Percentiles rank a stretch among this genome's conserved stretches.
These are phyloP conservation scores for Bombus superbus DNA, from an alignment of 1,140 invertebrate genomes.

Conservation along the genomic window DNA sequence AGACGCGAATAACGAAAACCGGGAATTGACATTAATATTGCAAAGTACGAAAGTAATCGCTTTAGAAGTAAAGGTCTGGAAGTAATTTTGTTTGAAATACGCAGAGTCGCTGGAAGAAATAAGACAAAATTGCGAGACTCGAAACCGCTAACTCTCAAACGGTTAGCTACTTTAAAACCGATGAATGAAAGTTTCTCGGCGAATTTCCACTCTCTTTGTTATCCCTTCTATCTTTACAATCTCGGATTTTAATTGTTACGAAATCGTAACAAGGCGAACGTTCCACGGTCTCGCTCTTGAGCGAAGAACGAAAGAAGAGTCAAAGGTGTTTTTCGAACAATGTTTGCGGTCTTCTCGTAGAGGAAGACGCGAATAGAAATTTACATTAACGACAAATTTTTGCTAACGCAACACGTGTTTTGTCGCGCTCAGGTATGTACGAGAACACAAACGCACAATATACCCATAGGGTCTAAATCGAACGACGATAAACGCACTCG, in stretches of 20 bases:
- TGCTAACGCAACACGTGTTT: neutral
- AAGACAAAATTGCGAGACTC: too few relatives aligned
- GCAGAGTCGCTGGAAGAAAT: too few relatives aligned
- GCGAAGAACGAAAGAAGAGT: neutral
- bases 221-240: neutral
- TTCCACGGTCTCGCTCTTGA: neutral
- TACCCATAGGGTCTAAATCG: neutral
- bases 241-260: neutral
- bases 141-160: too few relatives aligned
- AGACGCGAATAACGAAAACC: neutral
- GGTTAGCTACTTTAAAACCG: too few relatives aligned
- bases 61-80: neutral
- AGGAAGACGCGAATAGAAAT: neutral
- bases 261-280: neutral
- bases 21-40: neutral
- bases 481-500: conserved; percentile 4
- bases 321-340: neutral
- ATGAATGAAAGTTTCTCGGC: neutral
- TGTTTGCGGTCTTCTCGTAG: neutral
- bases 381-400: neutral
- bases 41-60: neutral
- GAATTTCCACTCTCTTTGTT: neutral
- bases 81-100: too few relatives aligned
- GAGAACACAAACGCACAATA: neutral
- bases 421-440: too few relatives aligned